Percentiles rank a stretch among this genome's conserved stretches.
phyloP scores from a whole-genome alignment of 1,140 invertebrate species.

The Helicorthomorpha holstii region DNA sequence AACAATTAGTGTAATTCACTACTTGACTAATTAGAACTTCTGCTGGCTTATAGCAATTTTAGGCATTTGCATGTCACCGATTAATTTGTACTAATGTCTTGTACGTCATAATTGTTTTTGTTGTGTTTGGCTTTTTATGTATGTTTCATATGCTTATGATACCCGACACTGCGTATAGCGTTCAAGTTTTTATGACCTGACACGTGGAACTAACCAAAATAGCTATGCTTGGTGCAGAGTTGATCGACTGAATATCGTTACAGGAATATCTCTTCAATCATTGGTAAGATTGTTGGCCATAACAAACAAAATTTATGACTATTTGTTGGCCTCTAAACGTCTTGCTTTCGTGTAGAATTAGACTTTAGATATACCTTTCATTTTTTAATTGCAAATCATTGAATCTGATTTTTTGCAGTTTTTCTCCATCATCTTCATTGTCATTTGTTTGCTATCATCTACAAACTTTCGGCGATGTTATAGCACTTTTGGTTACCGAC shows the following conservation, averaged over 20 bases:
- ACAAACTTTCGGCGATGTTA: too few relatives aligned
- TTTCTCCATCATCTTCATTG: background rate
- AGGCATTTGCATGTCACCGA: background rate
- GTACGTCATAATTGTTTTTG: background rate
- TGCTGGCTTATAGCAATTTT: background rate
- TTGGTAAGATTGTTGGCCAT: slow-evolving; percentile 30
- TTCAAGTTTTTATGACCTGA: slow-evolving; percentile 42
- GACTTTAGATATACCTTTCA: background rate
- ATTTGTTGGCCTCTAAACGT: slow-evolving; percentile 1
- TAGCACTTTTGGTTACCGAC: too few relatives aligned
- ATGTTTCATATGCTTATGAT: background rate
- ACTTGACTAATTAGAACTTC: background rate
- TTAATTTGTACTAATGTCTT: background rate
- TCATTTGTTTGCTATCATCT: slow-evolving; percentile 4
- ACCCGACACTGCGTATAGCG: slow-evolving; percentile 29
- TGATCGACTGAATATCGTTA: slow-evolving; percentile 27
- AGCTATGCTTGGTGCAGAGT: slow-evolving; percentile 21
- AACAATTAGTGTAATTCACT: background rate
- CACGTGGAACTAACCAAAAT: slow-evolving; percentile 32
- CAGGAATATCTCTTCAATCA: slow-evolving; percentile 35
- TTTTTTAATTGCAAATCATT: background rate
- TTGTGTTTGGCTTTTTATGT: background rate
- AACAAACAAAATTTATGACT: slow-evolving; percentile 9
- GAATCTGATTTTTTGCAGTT: slow-evolving; percentile 2
- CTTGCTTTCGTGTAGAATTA: slow-evolving; percentile 14